A percentile compares a stretch with the other conserved stretches of the same genome.
Evolutionary conservation across 2,113 vertebrate species (phyloP).

Genomic region (Chloebia gouldiae): DNA sequence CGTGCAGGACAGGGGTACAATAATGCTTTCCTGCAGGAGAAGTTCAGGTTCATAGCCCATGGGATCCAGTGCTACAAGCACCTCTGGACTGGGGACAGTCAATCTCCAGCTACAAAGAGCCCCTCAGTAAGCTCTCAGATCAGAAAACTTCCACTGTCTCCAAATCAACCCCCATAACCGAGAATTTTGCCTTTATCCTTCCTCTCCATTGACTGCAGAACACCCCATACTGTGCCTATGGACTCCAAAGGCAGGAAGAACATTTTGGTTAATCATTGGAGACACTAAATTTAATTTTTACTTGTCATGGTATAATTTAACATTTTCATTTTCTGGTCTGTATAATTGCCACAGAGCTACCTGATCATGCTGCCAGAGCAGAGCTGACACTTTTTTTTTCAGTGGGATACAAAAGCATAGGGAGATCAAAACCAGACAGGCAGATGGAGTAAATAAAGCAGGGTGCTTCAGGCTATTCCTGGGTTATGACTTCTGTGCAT

Average conservation of each 20-base stretch:
- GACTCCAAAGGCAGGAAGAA: not conserved
- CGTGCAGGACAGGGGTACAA: rapidly evolving
- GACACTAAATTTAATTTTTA: not conserved
- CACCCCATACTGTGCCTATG: not conserved
- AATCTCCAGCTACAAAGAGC: not conserved
- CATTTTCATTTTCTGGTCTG: not conserved
- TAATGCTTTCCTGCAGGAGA: not conserved
- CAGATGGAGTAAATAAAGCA: conserved; percentile 26
- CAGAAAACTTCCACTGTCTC: not conserved
- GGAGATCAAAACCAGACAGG: not conserved
- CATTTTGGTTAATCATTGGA: not conserved
- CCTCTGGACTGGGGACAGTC: not conserved
- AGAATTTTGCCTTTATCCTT: not conserved
- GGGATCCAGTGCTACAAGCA: not conserved
- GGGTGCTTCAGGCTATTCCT: not conserved
- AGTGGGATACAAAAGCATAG: not conserved
- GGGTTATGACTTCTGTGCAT: not conserved
- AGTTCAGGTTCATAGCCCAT: not conserved
- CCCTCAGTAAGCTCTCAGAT: not conserved
- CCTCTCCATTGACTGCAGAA: not conserved
- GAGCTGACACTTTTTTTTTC: not conserved
- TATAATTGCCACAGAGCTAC: not conserved
- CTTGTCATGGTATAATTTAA: not conserved
- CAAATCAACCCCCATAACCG: not conserved
- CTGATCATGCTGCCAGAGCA: not conserved